Evolutionary conservation across 2,888 invertebrate genomes (phyloP), one percentile per base, ranked within the genome.

Genomic region (Himalopsyche tibetana): DNA sequence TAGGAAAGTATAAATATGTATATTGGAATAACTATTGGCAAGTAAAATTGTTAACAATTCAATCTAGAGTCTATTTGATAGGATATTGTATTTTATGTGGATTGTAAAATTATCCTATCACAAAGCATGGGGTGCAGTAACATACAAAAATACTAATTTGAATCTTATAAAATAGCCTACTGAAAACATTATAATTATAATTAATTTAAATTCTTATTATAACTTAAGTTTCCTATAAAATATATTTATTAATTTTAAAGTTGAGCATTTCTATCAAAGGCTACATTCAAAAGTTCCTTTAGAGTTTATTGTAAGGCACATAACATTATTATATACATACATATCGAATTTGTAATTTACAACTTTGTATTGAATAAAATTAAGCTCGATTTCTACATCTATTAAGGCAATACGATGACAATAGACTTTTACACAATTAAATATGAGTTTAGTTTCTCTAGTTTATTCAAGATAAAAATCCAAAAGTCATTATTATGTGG

Each of bases 241-340:
- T 45, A 11, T 2, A 9, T 45, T 45, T 45, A 6, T 8, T 63
- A 28, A 19, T 19, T 63, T 3, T 6, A 19, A 8, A 63, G 11
- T 63, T 63, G 63, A 63, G 63, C 63, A 63, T 63, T 19, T 63
- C 28, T 63, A n/a, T 63, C 19, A 63, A 63, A 63, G 19, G 28
- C 19, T 6, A n/a, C n/a, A 19, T 51, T 51, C 51, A 28, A 63
- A n/a, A 19, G 6, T 19, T 63, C 28, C 2, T 63, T 63, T 63
- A 63, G 28, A 63, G 28, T 63, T 6, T 63, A 19, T 19, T 19
- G 11, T 63, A 63, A 63, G 63, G 63, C 63, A 63, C 63, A 19
- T 63, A 63, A 63, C 19, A 9, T 51, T 6, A 15, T 6, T 15
- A 51, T 51, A 51, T 15, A 15, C 4, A 15, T 51, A 51, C 3